A percentile compares a stretch with the other conserved stretches of the same genome.
phyloP scores from a whole-genome alignment of 2,113 vertebrate genomes.

The Erpornis zantholeuca region DNA sequence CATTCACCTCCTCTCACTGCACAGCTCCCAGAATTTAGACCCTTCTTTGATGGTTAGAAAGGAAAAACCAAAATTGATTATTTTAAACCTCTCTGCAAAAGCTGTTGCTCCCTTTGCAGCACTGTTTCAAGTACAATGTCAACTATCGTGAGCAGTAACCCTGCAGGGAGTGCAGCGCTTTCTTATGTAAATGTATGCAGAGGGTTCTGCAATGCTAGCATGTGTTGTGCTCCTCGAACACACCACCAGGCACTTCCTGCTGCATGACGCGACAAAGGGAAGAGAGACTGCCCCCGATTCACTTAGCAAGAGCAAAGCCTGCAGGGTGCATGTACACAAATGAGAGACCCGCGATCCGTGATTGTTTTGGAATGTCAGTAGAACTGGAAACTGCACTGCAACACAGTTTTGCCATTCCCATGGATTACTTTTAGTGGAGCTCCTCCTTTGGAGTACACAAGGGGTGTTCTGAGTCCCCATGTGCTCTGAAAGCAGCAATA shows the following conservation, averaged over 20 bases:
- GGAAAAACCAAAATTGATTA: constrained; percentile 59
- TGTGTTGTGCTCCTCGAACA: constrained; percentile 45
- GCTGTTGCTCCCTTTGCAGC: constrained; percentile 20
- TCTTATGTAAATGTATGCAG: constrained; percentile 75
- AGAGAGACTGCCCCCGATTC: not conserved
- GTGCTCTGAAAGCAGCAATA: not conserved
- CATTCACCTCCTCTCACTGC: constrained; percentile 6
- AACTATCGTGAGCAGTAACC: constrained; percentile 53
- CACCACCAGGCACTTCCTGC: constrained; percentile 19
- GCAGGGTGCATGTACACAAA: constrained; percentile 1
- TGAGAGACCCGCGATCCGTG: not conserved
- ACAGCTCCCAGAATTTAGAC: not conserved
- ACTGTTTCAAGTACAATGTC: constrained; percentile 50
- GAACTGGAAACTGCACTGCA: not conserved
- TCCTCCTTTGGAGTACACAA: not conserved
- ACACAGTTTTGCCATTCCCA: not conserved
- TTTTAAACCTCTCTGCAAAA: constrained; percentile 48
- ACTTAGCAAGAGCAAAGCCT: not conserved
- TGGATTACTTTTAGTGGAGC: not conserved
- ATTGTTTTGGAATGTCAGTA: not conserved
- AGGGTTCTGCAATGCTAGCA: constrained; percentile 38
- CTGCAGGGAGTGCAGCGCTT: constrained; percentile 49
- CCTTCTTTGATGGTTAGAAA: constrained; percentile 42
- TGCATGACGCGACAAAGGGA: constrained; percentile 33
- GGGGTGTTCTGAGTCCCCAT: not conserved